phyloP scores from a whole-genome alignment of 2,797 vertebrate species.

The Pempheris klunzingeri region DNA sequence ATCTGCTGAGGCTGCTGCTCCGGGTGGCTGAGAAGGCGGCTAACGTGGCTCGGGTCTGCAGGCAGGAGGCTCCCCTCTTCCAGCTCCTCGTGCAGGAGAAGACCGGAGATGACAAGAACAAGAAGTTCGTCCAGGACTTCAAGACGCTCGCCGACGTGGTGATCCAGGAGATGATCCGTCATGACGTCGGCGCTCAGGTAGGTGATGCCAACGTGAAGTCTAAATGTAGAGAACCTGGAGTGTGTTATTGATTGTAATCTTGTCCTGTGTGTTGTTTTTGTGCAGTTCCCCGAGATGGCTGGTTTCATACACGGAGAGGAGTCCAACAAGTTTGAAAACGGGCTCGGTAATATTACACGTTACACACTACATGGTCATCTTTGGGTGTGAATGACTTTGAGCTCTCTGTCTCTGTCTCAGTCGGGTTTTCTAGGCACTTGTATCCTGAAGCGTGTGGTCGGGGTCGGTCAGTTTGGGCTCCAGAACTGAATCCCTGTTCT shows the following conservation, averaged over 20 bases:
- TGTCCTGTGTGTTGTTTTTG: constrained; percentile 19
- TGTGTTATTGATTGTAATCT: constrained; percentile 4
- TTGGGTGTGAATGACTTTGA: background rate
- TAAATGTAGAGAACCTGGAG: background rate
- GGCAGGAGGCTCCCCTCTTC: constrained; percentile 86
- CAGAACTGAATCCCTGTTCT: background rate
- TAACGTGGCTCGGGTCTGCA: constrained; percentile 87
- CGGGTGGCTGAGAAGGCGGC: constrained; percentile 87
- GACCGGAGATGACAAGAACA: constrained; percentile 88
- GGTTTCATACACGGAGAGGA: constrained; percentile 88
- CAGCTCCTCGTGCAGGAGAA: constrained; percentile 89
- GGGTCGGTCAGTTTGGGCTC: background rate
- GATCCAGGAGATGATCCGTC: constrained; percentile 89
- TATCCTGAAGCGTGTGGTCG: background rate
- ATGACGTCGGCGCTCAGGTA: constrained; percentile 86
- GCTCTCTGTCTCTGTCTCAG: background rate
- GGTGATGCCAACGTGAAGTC: background rate
- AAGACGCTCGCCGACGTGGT: constrained; percentile 89
- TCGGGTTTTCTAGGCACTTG: background rate
- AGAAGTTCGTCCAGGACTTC: constrained; percentile 90
- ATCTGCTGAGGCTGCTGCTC: constrained; percentile 84
- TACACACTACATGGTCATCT: background rate
- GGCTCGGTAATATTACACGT: constrained; percentile 78
- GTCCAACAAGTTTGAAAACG: constrained; percentile 90
- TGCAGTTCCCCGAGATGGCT: constrained; percentile 86